Evolutionary conservation across 2,797 vertebrate species (phyloP).

Genomic region (Acropternis orthonyx): DNA sequence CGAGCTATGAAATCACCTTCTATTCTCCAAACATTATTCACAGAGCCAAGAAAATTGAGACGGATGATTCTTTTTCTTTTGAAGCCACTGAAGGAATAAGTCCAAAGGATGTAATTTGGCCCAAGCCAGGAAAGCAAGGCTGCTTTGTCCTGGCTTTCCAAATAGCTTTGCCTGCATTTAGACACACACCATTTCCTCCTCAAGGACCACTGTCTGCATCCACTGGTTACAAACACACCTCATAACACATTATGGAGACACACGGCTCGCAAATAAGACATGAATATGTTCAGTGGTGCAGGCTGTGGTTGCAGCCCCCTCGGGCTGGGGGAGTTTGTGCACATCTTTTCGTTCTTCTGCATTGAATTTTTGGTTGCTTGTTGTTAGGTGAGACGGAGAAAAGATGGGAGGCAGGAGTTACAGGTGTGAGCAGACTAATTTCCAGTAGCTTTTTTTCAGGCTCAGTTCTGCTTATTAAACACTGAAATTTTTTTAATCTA

Average conservation of each 20-base stretch:
- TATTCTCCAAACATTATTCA: constrained; percentile 76
- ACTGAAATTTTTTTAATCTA: background rate
- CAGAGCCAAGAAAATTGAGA: constrained; percentile 75
- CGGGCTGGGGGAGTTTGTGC: fast-evolving
- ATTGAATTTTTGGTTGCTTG: constrained; percentile 12
- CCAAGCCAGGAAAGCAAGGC: constrained; percentile 50
- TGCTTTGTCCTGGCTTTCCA: constrained; percentile 65
- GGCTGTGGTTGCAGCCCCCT: constrained; percentile 4
- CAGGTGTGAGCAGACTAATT: background rate
- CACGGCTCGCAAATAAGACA: constrained; percentile 62
- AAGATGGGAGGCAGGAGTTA: constrained; percentile 6
- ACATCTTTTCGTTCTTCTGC: background rate
- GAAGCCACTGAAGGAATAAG: constrained; percentile 59
- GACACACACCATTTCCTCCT: constrained; percentile 79
- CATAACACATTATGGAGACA: constrained; percentile 76
- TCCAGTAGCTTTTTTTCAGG: background rate
- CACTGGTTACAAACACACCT: constrained; percentile 77
- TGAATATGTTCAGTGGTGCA: constrained; percentile 30
- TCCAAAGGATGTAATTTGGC: constrained; percentile 75
- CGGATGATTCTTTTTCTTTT: constrained; percentile 65
- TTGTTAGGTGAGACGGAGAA: background rate
- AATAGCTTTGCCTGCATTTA: constrained; percentile 79
- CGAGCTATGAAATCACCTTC: constrained; percentile 76
- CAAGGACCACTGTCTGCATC: constrained; percentile 73
- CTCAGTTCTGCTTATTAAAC: background rate